Base-by-base conservation (phyloP, 2,888 invertebrate species). In the Cryptocephalus primarius region DNA sequence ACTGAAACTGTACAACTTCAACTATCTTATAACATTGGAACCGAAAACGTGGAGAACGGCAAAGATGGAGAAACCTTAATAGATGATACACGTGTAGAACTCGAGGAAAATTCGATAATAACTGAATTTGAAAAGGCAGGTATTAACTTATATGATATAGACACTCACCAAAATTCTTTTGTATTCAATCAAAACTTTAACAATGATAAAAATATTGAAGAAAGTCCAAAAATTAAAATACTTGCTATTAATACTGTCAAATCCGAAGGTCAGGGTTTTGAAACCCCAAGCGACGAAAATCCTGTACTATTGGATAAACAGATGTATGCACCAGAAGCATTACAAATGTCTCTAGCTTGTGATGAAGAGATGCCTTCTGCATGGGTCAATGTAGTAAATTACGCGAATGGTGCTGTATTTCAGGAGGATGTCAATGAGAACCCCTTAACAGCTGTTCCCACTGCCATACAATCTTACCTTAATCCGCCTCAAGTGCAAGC, bases 351-450 rank as follows among this genome's bases (percentile, higher is more conserved):
- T 4, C 71, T 83, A 56, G 85, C 85, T 0, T 82, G 83, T 33
- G 85, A 86, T 61, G 79, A 85, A 52, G 86, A 86, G 66, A 73
- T 83, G 38, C 82, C 85, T 50, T 78, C 82, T 0, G 80, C 83
- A 1, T 87, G 87, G 87, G 75, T 83, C 1, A 83, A 86, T 60
- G 83, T 83, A 0, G 82, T 80, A 54, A 80, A 82, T 4, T 67
- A 85, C 46, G 79, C 83, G 1, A 78, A 82, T n/a, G 50, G 52
- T 14, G 39, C 49, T 8, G 77, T 80, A 39, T 78, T 80, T 64
- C 77, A 78, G 55, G 75, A 72, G 66, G 73, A 63, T 39, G 45
- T 58, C 8, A 55, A 62, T 22, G 79, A 70, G 51, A 77, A 77
- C 57, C 75, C 77, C 8, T 63, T 77, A 4, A 76, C 76, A 11